A percentile compares a stretch with the other conserved stretches of the same genome.
Evolutionary conservation across 2,888 invertebrate species (phyloP).

Genomic region (Drosophila nigricruria): DNA sequence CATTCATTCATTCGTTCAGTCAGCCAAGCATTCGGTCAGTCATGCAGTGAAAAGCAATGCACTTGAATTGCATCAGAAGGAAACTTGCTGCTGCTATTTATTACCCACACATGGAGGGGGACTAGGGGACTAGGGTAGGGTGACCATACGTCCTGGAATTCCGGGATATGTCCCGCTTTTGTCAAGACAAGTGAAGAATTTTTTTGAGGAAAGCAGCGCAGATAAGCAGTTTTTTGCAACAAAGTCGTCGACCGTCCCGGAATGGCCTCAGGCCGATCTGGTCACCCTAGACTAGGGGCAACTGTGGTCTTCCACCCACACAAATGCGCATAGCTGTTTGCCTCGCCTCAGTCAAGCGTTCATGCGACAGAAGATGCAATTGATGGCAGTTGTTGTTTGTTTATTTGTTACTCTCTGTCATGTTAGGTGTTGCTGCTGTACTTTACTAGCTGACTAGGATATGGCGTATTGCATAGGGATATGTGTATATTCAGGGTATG

Average conservation of each 20-base stretch:
- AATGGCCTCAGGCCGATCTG: no score
- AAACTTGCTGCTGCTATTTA: conserved; percentile 58
- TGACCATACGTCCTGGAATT: no score
- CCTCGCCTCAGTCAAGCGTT: conserved; percentile 58
- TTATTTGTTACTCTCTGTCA: conserved; percentile 36
- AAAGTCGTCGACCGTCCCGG: no score
- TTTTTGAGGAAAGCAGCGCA: no score
- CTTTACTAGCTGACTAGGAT: no score
- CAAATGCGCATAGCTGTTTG: conserved; percentile 41
- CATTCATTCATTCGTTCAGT: conserved; percentile 40
- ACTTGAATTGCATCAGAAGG: conserved; percentile 45
- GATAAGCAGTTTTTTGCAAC: no score
- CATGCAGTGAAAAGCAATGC: conserved; percentile 55
- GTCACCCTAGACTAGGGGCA: no score
- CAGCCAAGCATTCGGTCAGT: conserved; percentile 51
- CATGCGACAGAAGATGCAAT: conserved; percentile 71
- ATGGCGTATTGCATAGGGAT: no score
- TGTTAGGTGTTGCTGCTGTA: conserved; percentile 19
- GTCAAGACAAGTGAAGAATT: no score
- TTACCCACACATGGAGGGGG: conserved; percentile 40
- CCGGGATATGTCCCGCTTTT: no score
- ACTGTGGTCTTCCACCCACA: conserved; percentile 3
- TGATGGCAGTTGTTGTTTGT: conserved; percentile 68
- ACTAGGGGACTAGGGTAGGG: no score
- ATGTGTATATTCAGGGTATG: no score